A percentile compares a stretch with the other conserved stretches of the same genome.
phyloP scores from a whole-genome alignment of 2,888 invertebrate species.

The Drosophila lutescens region DNA sequence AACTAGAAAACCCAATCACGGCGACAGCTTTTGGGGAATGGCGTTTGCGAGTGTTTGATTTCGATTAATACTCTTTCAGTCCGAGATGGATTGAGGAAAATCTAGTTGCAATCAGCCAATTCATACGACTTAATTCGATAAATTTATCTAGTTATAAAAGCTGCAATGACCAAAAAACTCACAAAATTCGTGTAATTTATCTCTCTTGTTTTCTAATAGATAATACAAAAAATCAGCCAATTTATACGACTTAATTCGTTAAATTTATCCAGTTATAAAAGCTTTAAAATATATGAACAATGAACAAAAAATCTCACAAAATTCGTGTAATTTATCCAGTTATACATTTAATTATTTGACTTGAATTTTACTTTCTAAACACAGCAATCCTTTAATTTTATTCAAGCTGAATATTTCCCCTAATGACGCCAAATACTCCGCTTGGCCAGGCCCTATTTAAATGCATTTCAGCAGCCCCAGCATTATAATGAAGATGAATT shows the following conservation, averaged over 20 bases:
- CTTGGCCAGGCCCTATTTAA: slow-evolving; percentile 58
- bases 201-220: too few species aligned
- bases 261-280: too few species aligned
- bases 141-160: too few species aligned
- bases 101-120: too few species aligned
- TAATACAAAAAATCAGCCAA: too few species aligned
- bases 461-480: slow-evolving; percentile 56
- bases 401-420: background rate
- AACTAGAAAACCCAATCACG: slow-evolving; percentile 32
- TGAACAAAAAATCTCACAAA: too few species aligned
- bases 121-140: too few species aligned
- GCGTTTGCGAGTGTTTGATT: slow-evolving; percentile 68
- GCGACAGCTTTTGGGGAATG: slow-evolving; percentile 43
- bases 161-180: too few species aligned
- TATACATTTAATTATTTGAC: background rate
- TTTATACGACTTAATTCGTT: too few species aligned
- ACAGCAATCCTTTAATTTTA: slow-evolving; percentile 3
- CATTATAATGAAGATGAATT: slow-evolving; percentile 71
- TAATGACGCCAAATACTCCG: background rate
- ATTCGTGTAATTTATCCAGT: background rate
- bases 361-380: background rate
- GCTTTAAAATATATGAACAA: too few species aligned
- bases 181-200: too few species aligned
- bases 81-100: background rate
- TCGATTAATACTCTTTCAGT: slow-evolving; percentile 58